These are phyloP conservation scores for Drosophila helvetica DNA, from an alignment of 2,888 invertebrate genomes.

Conservation along the genomic window DNA sequence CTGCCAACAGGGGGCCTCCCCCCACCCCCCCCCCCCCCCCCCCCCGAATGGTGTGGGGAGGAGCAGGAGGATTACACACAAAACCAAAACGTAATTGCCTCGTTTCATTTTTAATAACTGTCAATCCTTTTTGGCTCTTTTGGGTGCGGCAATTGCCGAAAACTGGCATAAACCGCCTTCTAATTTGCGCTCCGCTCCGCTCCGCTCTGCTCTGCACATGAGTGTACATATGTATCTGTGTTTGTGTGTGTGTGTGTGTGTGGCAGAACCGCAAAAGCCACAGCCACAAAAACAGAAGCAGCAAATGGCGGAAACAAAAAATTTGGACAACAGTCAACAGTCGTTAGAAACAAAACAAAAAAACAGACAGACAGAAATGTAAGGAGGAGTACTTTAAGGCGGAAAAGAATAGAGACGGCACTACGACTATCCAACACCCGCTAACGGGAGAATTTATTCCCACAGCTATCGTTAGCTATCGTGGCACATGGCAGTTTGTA, in stretches of 20 bases:
- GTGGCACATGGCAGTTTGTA: neutral
- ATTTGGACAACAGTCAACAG: slow-evolving; percentile 21
- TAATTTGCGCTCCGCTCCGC: slow-evolving; percentile 52
- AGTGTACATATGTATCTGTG: neutral
- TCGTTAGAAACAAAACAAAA: slow-evolving; percentile 12
- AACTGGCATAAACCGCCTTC: slow-evolving; percentile 63
- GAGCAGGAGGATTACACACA: slow-evolving; percentile 3
- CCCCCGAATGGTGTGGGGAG: neutral
- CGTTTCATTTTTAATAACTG: slow-evolving; percentile 78
- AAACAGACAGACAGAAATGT: slow-evolving; percentile 6
- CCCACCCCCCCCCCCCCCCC: slow-evolving; percentile 16
- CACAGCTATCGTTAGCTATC: too few species aligned
- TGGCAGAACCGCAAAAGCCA: slow-evolving; percentile 48
- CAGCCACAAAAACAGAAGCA: slow-evolving; percentile 31
- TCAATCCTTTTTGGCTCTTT: slow-evolving; percentile 69
- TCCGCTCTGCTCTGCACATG: slow-evolving; percentile 13
- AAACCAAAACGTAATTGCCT: slow-evolving; percentile 69
- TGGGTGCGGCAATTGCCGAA: slow-evolving; percentile 69
- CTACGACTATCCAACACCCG: neutral
- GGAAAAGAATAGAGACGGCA: neutral
- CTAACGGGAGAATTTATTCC: too few species aligned
- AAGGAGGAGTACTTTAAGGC: slow-evolving; percentile 1
- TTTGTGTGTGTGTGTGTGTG: neutral
- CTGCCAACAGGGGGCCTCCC: slow-evolving; percentile 39
- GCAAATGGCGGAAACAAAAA: slow-evolving; percentile 32